These are phyloP conservation scores for Pogona vitticeps DNA, from an alignment of 2,113 vertebrate species.

Conservation along the genomic window DNA sequence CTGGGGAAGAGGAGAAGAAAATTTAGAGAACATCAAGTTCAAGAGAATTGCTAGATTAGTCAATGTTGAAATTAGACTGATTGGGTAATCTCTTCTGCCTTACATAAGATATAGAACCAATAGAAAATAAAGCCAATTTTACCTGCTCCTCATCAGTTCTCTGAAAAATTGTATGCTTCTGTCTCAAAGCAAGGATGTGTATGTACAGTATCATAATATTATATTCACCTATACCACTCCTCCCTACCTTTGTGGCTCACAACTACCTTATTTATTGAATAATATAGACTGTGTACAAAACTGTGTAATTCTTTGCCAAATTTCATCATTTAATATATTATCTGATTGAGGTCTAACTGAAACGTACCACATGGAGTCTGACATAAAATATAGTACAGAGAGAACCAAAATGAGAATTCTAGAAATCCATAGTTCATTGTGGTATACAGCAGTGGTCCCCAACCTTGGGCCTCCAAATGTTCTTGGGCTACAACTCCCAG, in stretches of 20 bases:
- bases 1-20: background rate
- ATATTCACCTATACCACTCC: background rate
- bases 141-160: background rate
- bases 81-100: background rate
- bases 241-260: background rate
- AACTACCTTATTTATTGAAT: background rate
- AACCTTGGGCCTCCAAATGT: too few relatives aligned
- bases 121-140: slow-evolving; percentile 18
- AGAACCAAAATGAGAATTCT: background rate
- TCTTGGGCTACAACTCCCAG: too few relatives aligned
- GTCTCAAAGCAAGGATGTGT: fast-evolving
- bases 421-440: background rate
- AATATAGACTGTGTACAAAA: background rate
- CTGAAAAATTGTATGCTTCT: background rate
- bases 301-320: background rate
- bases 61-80: background rate
- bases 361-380: background rate
- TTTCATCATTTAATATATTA: background rate
- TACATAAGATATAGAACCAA: background rate
- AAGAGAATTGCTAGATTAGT: background rate
- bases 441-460: too few relatives aligned
- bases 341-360: slow-evolving; percentile 7
- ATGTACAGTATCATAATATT: background rate
- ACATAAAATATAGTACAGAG: background rate
- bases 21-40: background rate